phyloP scores from a whole-genome alignment of 2,113 vertebrate genomes.

The Lophura nycthemera region DNA sequence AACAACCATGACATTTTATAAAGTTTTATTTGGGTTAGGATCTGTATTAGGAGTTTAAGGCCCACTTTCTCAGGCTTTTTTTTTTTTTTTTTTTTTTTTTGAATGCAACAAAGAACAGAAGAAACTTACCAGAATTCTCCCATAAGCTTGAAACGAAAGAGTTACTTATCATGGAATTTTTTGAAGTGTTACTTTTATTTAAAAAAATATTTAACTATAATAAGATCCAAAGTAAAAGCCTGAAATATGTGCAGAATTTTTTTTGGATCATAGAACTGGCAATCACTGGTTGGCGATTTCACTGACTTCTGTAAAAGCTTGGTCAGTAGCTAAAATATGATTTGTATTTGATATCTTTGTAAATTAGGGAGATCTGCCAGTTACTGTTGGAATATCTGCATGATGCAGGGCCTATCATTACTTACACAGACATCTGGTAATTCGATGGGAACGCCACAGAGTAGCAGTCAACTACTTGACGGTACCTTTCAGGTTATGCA shows the following conservation, averaged over 20 bases:
- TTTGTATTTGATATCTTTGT: background rate
- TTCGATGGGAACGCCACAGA: background rate
- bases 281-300: background rate
- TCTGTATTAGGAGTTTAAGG: background rate
- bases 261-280: background rate
- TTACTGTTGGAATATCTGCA: background rate
- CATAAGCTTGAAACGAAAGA: background rate
- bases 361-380: background rate
- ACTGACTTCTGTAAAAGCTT: background rate
- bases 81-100: background rate
- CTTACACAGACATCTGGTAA: background rate
- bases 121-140: background rate
- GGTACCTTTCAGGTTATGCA: background rate
- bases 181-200: background rate
- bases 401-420: background rate
- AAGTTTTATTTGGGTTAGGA: background rate
- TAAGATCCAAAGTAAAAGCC: background rate
- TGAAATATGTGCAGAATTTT: fast-evolving
- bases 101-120: background rate
- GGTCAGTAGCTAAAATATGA: background rate
- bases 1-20: background rate
- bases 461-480: fast-evolving
- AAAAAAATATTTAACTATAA: background rate
- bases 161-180: background rate
- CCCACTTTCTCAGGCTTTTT: background rate